These are phyloP conservation scores for Drosophila melanogaster DNA, from an alignment of 1,140 invertebrate genomes.

Conservation along the genomic window DNA sequence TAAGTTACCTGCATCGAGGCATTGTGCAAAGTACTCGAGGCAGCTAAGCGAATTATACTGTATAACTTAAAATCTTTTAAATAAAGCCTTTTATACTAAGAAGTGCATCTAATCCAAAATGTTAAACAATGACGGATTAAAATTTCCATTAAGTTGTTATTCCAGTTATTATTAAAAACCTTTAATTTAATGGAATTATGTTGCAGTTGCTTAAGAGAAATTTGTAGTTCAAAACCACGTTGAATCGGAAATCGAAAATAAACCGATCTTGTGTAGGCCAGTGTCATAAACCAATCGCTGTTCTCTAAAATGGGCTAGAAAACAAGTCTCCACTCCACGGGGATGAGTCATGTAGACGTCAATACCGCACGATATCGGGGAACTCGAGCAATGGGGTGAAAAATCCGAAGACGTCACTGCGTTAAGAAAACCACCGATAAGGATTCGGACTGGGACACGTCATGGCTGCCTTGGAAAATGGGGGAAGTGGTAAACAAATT, in stretches of 20 bases:
- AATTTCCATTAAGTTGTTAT: no score
- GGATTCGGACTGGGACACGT: constrained; percentile 63
- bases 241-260: not conserved
- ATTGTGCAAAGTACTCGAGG: no score
- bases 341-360: constrained; percentile 54
- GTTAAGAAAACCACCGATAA: constrained; percentile 44
- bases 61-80: no score
- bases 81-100: no score
- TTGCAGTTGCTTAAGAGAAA: no score
- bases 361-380: constrained; percentile 29
- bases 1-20: no score
- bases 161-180: no score
- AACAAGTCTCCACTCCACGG: constrained; percentile 15
- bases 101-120: no score
- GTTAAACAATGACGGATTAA: no score
- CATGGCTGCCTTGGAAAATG: constrained; percentile 35
- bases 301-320: constrained; percentile 64
- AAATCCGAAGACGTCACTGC: constrained; percentile 52
- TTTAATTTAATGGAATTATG: no score
- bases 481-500: not conserved
- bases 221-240: not conserved
- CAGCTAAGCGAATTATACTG: no score
- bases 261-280: not conserved
- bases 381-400: constrained; percentile 7
- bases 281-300: constrained; percentile 7